Percentiles rank a stretch among this genome's conserved stretches.
Conservation (phyloP, 37 sponge, comb jelly and placozoan species). For the Ephydatia muelleri region DNA sequence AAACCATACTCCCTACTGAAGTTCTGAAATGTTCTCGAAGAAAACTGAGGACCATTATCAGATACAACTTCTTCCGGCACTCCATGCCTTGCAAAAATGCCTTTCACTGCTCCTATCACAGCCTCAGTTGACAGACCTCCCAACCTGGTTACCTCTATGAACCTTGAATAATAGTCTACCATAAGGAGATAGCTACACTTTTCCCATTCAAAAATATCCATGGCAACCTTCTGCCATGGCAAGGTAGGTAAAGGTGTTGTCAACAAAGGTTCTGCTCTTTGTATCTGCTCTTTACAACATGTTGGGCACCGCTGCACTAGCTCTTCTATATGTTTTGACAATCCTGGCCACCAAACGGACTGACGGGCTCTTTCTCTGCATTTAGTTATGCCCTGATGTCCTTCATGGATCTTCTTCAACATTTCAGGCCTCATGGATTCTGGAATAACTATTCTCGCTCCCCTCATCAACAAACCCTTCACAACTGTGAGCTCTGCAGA, state of each 20-base stretch:
- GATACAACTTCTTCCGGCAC: constrained; percentile 58
- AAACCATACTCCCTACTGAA: constrained; percentile 60
- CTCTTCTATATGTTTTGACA: constrained; percentile 31
- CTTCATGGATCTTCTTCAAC: constrained; percentile 39
- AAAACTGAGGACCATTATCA: constrained; percentile 78
- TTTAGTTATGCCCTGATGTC: constrained; percentile 52
- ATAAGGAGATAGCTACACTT: constrained; percentile 35
- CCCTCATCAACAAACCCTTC: constrained; percentile 39
- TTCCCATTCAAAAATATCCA: constrained; percentile 55
- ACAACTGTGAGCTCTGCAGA: constrained; percentile 25
- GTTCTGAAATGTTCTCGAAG: constrained; percentile 16
- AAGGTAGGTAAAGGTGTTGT: constrained; percentile 31
- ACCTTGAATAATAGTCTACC: constrained; percentile 68
- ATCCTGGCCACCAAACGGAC: constrained; percentile 53
- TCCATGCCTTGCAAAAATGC: constrained; percentile 69
- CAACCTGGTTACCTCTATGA: constrained; percentile 57
- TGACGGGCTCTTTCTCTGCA: constrained; percentile 35
- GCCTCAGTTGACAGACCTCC: constrained; percentile 8
- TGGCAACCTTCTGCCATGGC: constrained; percentile 65
- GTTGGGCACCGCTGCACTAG: constrained; percentile 8
- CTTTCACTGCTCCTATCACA: constrained; percentile 39
- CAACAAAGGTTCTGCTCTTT: constrained; percentile 11
- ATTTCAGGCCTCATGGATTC: constrained; percentile 7
- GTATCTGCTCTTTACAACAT: constrained; percentile 35
- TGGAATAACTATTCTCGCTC: constrained; percentile 34